A percentile compares a stretch with the other conserved stretches of the same genome.
These are phyloP conservation scores for Caenorhabditis sp. DNA, from an alignment of 2,888 invertebrate species.

Conservation along the genomic window DNA sequence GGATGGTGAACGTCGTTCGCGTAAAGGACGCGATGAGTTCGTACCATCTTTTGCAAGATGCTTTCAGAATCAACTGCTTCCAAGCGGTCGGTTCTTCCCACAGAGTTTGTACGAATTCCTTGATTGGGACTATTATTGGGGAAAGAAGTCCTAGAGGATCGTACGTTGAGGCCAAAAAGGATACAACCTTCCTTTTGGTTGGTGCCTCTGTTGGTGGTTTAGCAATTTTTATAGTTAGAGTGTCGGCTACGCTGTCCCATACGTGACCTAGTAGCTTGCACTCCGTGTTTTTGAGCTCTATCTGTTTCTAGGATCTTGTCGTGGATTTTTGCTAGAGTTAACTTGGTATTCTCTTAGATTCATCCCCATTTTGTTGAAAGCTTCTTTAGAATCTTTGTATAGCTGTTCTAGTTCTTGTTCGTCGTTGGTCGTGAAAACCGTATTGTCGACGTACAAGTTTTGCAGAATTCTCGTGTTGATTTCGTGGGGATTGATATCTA, in stretches of 20 bases:
- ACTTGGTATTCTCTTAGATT: slow-evolving; percentile 6
- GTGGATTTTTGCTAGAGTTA: not conserved
- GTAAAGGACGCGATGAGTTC: not conserved
- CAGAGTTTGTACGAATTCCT: slow-evolving; percentile 22
- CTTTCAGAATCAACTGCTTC: slow-evolving; percentile 3
- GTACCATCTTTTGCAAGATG: slow-evolving; percentile 9
- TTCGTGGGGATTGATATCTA: not conserved
- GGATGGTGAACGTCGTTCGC: not conserved
- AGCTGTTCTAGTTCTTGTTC: slow-evolving; percentile 3
- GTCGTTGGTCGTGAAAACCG: slow-evolving; percentile 3
- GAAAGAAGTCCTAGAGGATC: slow-evolving; percentile 35
- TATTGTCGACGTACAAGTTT: slow-evolving; percentile 53
- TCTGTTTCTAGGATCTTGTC: too few species aligned
- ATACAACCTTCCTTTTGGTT: slow-evolving; percentile 22
- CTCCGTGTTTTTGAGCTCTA: too few species aligned
- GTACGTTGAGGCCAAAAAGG: slow-evolving; percentile 4
- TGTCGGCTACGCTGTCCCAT: slow-evolving; percentile 32
- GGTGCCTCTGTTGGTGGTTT: not conserved
- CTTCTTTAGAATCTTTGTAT: slow-evolving; percentile 11
- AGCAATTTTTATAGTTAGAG: not conserved
- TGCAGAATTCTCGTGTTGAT: not conserved
- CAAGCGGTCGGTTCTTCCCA: slow-evolving; percentile 2
- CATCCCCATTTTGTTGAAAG: slow-evolving; percentile 14
- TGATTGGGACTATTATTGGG: slow-evolving; percentile 26
- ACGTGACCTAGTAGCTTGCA: slow-evolving; percentile 40